These are phyloP conservation scores for Abrostola tripartita DNA, from an alignment of 2,888 invertebrate genomes.

Conservation along the genomic window DNA sequence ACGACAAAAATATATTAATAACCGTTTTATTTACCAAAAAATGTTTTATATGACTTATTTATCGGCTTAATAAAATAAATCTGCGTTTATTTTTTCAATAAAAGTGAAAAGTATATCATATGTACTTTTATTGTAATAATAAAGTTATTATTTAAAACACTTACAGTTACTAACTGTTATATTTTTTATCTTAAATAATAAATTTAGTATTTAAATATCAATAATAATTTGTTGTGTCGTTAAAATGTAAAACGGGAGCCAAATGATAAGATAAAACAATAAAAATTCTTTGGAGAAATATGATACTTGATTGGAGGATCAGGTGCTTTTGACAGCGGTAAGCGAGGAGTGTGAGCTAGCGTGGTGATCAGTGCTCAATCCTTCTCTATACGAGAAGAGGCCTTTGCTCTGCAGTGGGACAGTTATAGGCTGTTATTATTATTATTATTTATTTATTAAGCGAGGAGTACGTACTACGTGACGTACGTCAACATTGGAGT, in stretches of 20 bases:
- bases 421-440: no score
- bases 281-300: conserved; percentile 48
- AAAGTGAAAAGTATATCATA: conserved; percentile 27
- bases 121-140: conserved; percentile 30
- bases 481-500: background rate
- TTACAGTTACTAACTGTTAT: conserved; percentile 31
- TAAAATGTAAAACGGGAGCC: conserved; percentile 60
- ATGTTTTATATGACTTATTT: conserved; percentile 18
- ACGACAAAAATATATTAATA: no score
- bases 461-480: no score
- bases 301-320: conserved; percentile 24
- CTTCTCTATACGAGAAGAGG: no score
- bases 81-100: conserved; percentile 28
- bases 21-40: no score
- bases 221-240: conserved; percentile 48
- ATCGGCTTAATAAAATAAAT: conserved; percentile 20
- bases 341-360: no score
- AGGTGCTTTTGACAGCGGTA: conserved; percentile 29
- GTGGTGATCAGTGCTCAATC: no score
- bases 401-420: no score
- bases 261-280: conserved; percentile 52
- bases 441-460: no score
- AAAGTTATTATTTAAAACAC: conserved; percentile 34
- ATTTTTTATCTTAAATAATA: conserved; percentile 31
- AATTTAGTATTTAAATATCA: conserved; percentile 45